These are phyloP conservation scores for Carollia perspicillata DNA, from an alignment of 2,113 vertebrate species.

Conservation along the genomic window DNA sequence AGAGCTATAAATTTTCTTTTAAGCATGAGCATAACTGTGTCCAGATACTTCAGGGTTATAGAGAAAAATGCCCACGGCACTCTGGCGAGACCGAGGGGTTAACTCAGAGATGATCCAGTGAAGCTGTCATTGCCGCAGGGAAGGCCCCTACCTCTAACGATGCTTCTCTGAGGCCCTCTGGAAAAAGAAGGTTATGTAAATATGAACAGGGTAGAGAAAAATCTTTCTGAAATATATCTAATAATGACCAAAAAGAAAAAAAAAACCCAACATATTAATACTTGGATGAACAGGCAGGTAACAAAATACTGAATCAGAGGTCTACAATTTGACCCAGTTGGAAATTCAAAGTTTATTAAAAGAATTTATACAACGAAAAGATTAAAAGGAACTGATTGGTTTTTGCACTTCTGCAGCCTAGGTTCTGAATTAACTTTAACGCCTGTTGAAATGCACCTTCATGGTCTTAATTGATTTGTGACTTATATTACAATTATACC, in stretches of 20 bases:
- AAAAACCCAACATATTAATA: background rate
- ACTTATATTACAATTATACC: background rate
- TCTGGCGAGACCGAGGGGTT: background rate
- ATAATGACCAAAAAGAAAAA: background rate
- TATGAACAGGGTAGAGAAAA: background rate
- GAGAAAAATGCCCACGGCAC: background rate
- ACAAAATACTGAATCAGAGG: background rate
- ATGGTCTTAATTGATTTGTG: background rate
- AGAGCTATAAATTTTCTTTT: background rate
- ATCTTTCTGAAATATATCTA: background rate
- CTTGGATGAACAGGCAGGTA: background rate
- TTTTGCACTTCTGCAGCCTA: background rate
- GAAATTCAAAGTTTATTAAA: background rate
- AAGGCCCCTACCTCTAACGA: background rate
- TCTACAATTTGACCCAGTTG: background rate
- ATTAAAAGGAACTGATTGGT: background rate
- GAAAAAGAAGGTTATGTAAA: background rate
- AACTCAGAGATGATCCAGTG: background rate
- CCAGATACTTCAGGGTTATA: background rate
- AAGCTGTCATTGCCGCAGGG: background rate
- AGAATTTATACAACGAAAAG: constrained; percentile 10
- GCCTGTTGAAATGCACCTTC: background rate
- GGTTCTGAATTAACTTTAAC: background rate
- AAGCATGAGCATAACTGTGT: background rate
- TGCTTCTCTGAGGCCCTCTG: background rate